Percentiles rank a stretch among this genome's conserved stretches.
Conservation (phyloP, 1,140 invertebrate species). For the Diuraphis noxia region DNA sequence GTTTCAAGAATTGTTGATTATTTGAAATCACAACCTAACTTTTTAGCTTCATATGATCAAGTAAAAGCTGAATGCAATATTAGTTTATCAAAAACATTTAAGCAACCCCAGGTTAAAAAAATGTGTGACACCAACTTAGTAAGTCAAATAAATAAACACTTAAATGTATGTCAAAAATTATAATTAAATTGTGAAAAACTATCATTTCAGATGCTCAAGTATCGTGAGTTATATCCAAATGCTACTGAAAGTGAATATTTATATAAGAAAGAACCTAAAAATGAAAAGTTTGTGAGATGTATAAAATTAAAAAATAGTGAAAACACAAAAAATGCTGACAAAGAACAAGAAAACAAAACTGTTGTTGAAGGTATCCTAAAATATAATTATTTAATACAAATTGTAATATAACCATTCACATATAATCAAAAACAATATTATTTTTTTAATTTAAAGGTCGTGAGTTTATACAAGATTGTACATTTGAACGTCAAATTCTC, state of each 20-base stretch:
- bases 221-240: conserved; percentile 67
- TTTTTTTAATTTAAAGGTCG: background rate
- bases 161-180: background rate
- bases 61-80: conserved; percentile 60
- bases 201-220: conserved; percentile 59
- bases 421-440: background rate
- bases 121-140: conserved; percentile 57
- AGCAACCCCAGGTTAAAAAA: conserved; percentile 62
- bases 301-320: conserved; percentile 62
- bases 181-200: background rate
- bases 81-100: conserved; percentile 39
- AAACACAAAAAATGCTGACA: conserved; percentile 35
- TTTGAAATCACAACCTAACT: conserved; percentile 64
- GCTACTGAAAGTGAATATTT: conserved; percentile 64
- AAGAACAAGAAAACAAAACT: conserved; percentile 59
- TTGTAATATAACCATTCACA: background rate
- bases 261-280: conserved; percentile 62
- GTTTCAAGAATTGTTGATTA: conserved; percentile 65
- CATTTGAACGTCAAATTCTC: conserved; percentile 45
- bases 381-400: too few relatives aligned
- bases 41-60: conserved; percentile 64
- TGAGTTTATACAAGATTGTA: conserved; percentile 36
- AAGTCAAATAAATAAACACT: background rate
- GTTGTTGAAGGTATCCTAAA: conserved; percentile 59
- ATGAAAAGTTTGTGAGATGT: conserved; percentile 61